Conservation (phyloP, 2,888 invertebrate genomes). For the Pyrocoelia pectoralis region DNA sequence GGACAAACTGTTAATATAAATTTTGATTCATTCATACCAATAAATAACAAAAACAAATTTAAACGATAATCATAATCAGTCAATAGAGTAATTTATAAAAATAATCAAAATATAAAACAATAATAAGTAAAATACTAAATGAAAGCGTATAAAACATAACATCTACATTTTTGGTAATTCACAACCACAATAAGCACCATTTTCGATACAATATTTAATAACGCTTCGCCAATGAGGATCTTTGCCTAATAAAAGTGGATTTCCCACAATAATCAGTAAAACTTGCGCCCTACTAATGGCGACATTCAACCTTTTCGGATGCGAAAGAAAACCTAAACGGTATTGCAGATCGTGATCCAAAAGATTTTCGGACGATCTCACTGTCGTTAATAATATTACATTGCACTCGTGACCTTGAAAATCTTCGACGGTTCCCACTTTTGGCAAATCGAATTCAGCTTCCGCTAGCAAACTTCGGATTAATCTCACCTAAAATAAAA, state of each 20-base stretch:
- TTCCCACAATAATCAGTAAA: constrained; percentile 82
- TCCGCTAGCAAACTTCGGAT: constrained; percentile 65
- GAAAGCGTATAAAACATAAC: no score
- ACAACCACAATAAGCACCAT: constrained; percentile 75
- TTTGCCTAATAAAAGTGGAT: constrained; percentile 73
- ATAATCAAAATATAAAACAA: background rate
- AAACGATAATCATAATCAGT: no score
- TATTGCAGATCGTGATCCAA: constrained; percentile 61
- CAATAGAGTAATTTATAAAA: background rate
- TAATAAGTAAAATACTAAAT: no score
- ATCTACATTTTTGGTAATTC: constrained; percentile 58
- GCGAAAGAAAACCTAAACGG: constrained; percentile 76
- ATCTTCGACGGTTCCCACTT: constrained; percentile 85
- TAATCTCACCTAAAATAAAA: constrained; percentile 65
- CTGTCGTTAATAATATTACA: constrained; percentile 78
- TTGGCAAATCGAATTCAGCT: constrained; percentile 65
- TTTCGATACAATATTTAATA: constrained; percentile 68
- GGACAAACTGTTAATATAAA: no score
- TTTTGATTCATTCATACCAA: no score
- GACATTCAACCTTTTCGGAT: constrained; percentile 86
- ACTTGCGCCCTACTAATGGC: constrained; percentile 86
- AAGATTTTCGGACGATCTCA: constrained; percentile 62
- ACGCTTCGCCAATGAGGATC: constrained; percentile 76
- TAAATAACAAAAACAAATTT: no score
- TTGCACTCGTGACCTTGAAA: constrained; percentile 85